Evolutionary conservation across 2,797 vertebrate genomes (phyloP), one percentile per base, ranked within the genome.

Genomic region (Sus cebifrons): DNA sequence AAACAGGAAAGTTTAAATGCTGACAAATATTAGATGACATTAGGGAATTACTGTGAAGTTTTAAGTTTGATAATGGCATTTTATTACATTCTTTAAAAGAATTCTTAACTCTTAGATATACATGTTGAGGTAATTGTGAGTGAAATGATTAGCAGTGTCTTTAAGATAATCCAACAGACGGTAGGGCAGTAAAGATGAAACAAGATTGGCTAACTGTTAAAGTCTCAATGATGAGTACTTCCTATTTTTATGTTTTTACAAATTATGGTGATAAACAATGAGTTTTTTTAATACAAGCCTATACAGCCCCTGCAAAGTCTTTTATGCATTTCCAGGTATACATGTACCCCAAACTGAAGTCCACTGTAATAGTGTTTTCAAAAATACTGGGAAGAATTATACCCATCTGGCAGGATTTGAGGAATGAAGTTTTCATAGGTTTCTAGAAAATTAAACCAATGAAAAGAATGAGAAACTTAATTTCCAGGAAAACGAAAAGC

Each of bases 371-470:
- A 93, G 18, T 14, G 11, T 15, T 64, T 64, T 78, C 29, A 73
- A 52, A 73, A 23, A 29, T 21, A 73, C 21, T 36, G 16, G 23
- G 9, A 56, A 32, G 52, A 77, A 5, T 49, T 82, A 49, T 9
- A 71, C 20, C 10, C 12, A 71, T 40, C 52, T 64, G 92, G 68
- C 18, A 65, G 54, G 81, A 64, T 8, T 79, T 65, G 16, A 5
- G 15, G n/a, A 49, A 56, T 32, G 20, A 73, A 40, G 54, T 88
- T 56, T 4, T 52, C 14, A 21, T 29, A 54, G 44, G 15, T 73
- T 87, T 29, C n/a, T 54, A 73, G 64, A 23, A 87, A 86, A 93
- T 36, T 15, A 73, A 54, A 29, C 92, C 79, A 87, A 73, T 74
- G 11, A 73, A 88, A 88, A 32, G 2, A 49, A 65, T 11, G 40